Evolutionary conservation across 2,797 vertebrate genomes (phyloP).

Genomic region (Schizopygopsis malacanthus): DNA sequence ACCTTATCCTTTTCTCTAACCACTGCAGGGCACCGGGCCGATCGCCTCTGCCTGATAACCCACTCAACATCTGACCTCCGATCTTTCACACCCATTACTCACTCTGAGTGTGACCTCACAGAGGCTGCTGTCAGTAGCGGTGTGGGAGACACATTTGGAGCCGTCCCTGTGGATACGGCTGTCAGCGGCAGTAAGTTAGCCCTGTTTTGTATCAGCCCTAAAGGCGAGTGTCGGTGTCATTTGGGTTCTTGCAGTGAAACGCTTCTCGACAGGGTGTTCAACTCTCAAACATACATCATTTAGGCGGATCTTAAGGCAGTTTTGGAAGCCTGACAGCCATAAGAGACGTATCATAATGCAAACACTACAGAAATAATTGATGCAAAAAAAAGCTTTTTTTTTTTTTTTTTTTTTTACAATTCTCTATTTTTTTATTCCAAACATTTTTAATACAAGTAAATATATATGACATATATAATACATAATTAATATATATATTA

Average conservation of each 20-base stretch:
- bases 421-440: no score
- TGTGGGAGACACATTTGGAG: slow-evolving; percentile 28
- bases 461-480: no score
- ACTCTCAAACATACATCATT: slow-evolving; percentile 6
- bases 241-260: background rate
- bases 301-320: background rate
- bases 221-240: background rate
- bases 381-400: no score
- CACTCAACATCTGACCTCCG: slow-evolving; percentile 52
- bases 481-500: no score
- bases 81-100: slow-evolving; percentile 51
- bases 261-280: background rate
- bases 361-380: background rate
- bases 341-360: slow-evolving; percentile 3
- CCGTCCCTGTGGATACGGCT: slow-evolving; percentile 28
- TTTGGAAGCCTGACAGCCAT: slow-evolving; percentile 23
- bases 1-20: slow-evolving; percentile 9
- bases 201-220: slow-evolving; percentile 25
- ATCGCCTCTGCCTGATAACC: slow-evolving; percentile 50
- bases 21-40: slow-evolving; percentile 11
- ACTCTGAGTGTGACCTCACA: slow-evolving; percentile 35
- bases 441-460: no score
- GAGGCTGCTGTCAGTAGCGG: slow-evolving; percentile 17
- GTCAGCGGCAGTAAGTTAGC: slow-evolving; percentile 33
- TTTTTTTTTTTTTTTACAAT: no score